Conservation (phyloP, 2,113 vertebrate species). For the Sinosuthora webbiana region DNA sequence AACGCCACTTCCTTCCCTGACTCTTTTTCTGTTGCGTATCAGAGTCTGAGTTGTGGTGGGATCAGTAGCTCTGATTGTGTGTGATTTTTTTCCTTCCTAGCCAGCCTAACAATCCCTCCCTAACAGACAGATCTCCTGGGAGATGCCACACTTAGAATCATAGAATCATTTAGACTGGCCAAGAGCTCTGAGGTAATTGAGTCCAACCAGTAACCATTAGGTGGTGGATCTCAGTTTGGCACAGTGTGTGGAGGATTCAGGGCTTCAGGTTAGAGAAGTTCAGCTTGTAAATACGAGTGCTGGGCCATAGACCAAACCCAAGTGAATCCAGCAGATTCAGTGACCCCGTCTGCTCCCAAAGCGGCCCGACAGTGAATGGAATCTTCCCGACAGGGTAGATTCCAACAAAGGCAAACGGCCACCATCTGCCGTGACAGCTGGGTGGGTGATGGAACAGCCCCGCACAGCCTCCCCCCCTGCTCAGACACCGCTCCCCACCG, state of each 20-base stretch:
- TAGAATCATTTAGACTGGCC: neutral
- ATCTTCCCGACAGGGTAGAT: neutral
- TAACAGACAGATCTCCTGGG: neutral
- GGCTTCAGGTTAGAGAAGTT: neutral
- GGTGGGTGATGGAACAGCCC: neutral
- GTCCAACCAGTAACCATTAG: too few species aligned
- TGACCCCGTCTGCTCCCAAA: neutral
- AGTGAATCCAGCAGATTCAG: neutral
- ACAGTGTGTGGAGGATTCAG: fast-evolving
- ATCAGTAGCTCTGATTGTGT: neutral
- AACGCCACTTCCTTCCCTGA: neutral
- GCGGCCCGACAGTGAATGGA: fast-evolving
- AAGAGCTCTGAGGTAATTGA: neutral
- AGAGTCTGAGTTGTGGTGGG: neutral
- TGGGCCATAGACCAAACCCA: neutral
- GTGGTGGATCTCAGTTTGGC: neutral
- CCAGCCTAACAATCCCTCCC: neutral
- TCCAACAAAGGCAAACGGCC: neutral
- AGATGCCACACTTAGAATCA: neutral
- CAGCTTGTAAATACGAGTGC: neutral
- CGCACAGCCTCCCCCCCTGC: neutral
- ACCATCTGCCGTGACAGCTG: neutral
- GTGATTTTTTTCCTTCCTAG: neutral
- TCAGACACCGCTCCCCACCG: fast-evolving
- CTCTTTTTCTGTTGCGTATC: neutral